Base-by-base conservation (phyloP, 2,888 invertebrate species). In the Ophraella communa region DNA sequence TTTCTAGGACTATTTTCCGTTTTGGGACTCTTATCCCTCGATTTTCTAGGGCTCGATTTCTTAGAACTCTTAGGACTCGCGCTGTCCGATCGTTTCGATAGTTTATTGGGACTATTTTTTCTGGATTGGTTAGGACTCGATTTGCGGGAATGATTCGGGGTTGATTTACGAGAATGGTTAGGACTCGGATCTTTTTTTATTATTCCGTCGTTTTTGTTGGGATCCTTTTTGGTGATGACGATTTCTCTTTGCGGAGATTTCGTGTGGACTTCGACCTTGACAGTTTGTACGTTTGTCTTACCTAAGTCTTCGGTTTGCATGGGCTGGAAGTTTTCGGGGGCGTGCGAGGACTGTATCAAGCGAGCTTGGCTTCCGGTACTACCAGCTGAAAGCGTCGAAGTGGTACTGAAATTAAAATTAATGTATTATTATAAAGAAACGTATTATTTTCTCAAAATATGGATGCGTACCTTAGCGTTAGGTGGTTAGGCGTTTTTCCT, bases 281-380 rank as follows among this genome's bases (percentile, higher is more conserved):
- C 85, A 39, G 85, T 85, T 79, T 85, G 86, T 69, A 66, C 8
- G 85, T 60, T 39, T 71, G 74, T 77, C 92, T 91, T 92, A 94
- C 94, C 94, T 88, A 94, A 85, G 85, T 94, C 94, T 86, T 93
- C 92, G 79, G 92, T 90, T 82, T 91, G 89, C 74, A 92, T 89
- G 64, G 95, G 95, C 77, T 95, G 94, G 84, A 95, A 95, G 82
- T 91, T 93, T 77, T 94, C 91, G 65, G 96, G 96, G 79, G 95
- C 94, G 84, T 95, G 93, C 74, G 95, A 96, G 72, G 95, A 94
- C 85, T 95, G 95, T 81, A 96, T 94, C 79, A 96, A 89, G 78
- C 94, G 89, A 65, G 96, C 95, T 84, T 95, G 94, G 82, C 94
- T 94, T 78, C 95, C 93, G 57, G 95, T 95, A 84, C 95, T 95